Percentiles rank a stretch among this genome's conserved stretches.
These are phyloP conservation scores for Crepidodera aurea DNA, from an alignment of 2,888 invertebrate species.

Conservation along the genomic window DNA sequence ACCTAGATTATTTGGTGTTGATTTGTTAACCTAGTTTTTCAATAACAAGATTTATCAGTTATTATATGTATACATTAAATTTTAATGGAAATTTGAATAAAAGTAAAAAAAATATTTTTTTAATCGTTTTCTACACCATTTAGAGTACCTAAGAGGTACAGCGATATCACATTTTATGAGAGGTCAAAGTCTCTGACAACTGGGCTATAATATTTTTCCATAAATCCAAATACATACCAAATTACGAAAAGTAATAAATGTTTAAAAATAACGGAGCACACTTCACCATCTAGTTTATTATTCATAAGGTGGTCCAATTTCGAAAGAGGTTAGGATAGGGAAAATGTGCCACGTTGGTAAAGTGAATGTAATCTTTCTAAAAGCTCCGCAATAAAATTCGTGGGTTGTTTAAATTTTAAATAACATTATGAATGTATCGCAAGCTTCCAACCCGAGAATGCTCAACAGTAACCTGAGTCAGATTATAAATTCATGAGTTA, in stretches of 20 bases:
- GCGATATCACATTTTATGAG: too few species aligned
- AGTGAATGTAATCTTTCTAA: constrained; percentile 19
- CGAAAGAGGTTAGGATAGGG: neutral
- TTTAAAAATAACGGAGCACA: neutral
- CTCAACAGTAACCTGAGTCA: neutral
- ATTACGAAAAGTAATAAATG: constrained; percentile 5
- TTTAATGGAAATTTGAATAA: too few species aligned
- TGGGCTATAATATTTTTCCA: too few species aligned
- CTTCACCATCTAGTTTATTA: constrained; percentile 2
- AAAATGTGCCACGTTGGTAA: neutral
- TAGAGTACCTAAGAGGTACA: too few species aligned
- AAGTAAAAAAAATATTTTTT: too few species aligned
- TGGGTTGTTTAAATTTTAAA: constrained; percentile 14
- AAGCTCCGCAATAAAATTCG: constrained; percentile 15
- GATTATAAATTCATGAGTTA: neutral
- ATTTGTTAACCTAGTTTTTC: neutral
- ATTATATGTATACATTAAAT: too few species aligned
- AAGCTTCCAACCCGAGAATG: constrained; percentile 1
- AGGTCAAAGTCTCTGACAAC: too few species aligned
- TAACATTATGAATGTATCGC: constrained; percentile 6
- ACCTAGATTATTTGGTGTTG: neutral
- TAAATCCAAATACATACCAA: too few species aligned
- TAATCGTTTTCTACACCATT: too few species aligned
- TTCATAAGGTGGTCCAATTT: constrained; percentile 5
- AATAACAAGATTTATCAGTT: too few species aligned